These are phyloP conservation scores for Seriola quinqueradiata DNA, from an alignment of 2,113 vertebrate genomes.

Conservation along the genomic window DNA sequence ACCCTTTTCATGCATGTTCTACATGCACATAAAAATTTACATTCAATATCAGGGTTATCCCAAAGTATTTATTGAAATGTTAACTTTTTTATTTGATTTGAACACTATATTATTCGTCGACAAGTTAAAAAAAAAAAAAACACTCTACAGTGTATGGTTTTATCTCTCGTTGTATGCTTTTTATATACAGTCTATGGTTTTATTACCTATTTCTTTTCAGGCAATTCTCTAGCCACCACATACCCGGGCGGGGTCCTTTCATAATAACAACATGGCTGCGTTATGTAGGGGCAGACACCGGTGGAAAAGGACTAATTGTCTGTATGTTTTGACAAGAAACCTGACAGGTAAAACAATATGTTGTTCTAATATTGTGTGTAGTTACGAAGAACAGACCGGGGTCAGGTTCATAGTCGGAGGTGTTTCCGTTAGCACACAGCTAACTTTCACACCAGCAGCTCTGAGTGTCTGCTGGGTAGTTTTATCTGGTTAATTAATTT, in stretches of 20 bases:
- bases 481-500: background rate
- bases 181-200: too few relatives aligned
- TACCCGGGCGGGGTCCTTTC: slow-evolving; percentile 66
- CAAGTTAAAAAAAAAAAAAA: too few relatives aligned
- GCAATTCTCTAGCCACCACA: slow-evolving; percentile 60
- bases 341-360: slow-evolving; percentile 72
- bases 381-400: accelerated
- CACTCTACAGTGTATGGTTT: too few relatives aligned
- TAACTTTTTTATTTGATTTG: too few relatives aligned
- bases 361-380: background rate
- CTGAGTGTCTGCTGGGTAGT: background rate
- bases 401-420: background rate
- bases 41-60: too few relatives aligned
- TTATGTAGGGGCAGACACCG: slow-evolving; percentile 73
- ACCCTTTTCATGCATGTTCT: too few relatives aligned
- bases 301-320: slow-evolving; percentile 66
- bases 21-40: too few relatives aligned
- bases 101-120: too few relatives aligned
- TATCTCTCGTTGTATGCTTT: too few relatives aligned
- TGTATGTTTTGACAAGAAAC: slow-evolving; percentile 57
- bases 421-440: background rate
- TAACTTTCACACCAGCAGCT: background rate
- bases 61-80: too few relatives aligned
- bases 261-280: slow-evolving; percentile 81
- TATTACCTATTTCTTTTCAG: slow-evolving; percentile 57